Conservation (phyloP, 2,888 invertebrate genomes). For the Athalia cordata region DNA sequence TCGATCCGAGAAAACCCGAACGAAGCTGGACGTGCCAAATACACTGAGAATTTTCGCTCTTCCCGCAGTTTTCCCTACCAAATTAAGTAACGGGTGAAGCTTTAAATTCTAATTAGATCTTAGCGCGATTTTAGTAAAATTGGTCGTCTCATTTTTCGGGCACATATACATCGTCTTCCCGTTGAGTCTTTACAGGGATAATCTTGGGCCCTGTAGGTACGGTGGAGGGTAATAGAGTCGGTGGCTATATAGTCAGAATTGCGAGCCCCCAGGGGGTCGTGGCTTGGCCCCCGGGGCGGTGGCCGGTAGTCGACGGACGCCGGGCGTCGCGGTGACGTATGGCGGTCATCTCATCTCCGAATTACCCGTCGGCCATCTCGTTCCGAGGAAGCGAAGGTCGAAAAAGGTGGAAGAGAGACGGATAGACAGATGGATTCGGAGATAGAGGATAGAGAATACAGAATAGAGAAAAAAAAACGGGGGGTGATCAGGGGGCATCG, state of each 20-base stretch:
- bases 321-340: slow-evolving; percentile 64
- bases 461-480: not conserved
- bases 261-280: slow-evolving; percentile 69
- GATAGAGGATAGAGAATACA: not conserved
- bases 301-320: slow-evolving; percentile 38
- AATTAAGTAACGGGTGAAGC: no score
- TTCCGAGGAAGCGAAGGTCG: slow-evolving; percentile 3
- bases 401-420: not conserved
- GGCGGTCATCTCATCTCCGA: slow-evolving; percentile 66
- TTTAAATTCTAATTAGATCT: no score
- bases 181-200: slow-evolving; percentile 4
- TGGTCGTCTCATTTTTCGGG: no score
- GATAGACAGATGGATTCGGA: not conserved
- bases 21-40: no score
- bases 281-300: slow-evolving; percentile 56
- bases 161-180: not conserved
- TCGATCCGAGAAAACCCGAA: slow-evolving; percentile 21
- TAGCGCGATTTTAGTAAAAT: no score
- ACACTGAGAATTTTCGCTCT: no score
- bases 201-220: slow-evolving; percentile 7
- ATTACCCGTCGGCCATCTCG: slow-evolving; percentile 62
- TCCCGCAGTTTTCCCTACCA: no score
- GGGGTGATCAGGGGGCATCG: not conserved
- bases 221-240: slow-evolving; percentile 35
- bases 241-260: slow-evolving; percentile 56